Base-by-base conservation (phyloP, 2,797 vertebrate genomes). In the Thamnophis elegans region DNA sequence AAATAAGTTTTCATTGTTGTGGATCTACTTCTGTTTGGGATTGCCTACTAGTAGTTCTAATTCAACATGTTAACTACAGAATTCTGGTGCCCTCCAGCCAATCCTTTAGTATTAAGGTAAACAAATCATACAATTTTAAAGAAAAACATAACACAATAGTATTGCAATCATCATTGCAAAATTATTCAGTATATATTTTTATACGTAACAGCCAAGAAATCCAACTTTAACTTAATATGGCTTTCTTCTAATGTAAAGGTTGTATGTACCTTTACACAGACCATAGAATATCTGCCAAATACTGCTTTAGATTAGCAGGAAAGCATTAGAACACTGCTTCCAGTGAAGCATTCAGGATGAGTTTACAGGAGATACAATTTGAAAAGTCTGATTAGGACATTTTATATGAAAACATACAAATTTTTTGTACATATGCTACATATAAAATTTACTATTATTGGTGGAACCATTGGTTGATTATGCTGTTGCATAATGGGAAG, bases 321-420 rank as follows among this genome's bases (percentile, higher is more conserved):
- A 16, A 91, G 94, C 94, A 95, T 92, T 94, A 95, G 89, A 96
- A 92, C 92, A 95, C 89, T 94, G 95, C 92, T 94, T 95, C 94
- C 93, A 94, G 91, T 96, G 95, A 95, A 59, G 47, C 91, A 95
- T 95, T 95, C 91, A 96, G 95, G 95, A 93, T 95, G 94, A 96
- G 91, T 94, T 87, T 95, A 47, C 87, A 95, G 13, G 95, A 94
- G 42, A 94, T 87, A 95, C 91, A 87, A 92, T 95, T 96, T 94
- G 93, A 92, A 97, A 97, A 96, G 89, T 92, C 89, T 95, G 89
- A 94, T 95, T 96, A 96, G 94, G 97, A 95, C 95, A 95, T 93
- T 95, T 95, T 95, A 95, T 97, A 97, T 92, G 96, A 97, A 97
- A 97, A 97, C 96, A 96, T 97, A 97, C 94, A 97, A 97, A 97